Evolutionary conservation across 2,797 vertebrate species (phyloP), one percentile per base, ranked within the genome.

Genomic region (Tiaroga cobitis): DNA sequence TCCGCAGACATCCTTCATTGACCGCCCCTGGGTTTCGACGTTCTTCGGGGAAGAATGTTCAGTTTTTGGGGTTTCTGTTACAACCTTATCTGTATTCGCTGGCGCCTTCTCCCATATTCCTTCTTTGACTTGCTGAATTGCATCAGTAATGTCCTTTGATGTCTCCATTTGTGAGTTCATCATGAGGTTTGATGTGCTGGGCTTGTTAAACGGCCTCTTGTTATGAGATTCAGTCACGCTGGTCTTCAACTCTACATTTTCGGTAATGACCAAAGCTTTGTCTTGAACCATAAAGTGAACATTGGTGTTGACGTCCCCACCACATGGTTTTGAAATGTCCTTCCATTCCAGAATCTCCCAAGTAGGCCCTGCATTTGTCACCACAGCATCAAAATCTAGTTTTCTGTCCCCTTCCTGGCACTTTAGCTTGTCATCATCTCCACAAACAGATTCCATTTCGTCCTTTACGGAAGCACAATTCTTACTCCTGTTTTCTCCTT

Each of bases 381-480:
- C n/a, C 65, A 76, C 29, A 75, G 77, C 54, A 61, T 87, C 70
- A 13, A 43, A 39, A 46, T 26, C 67, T 7, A 56, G 41, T 34
- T 32, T 68, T n/a, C n/a, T 29, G 13, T 73, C 78, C 76, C 24
- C 80, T n/a, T 85, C 82, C 37, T 67, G 74, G 49, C 67, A 46
- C n/a, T 37, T 76, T 26, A 49, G 16, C 21, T 46, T 59, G 65
- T 75, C 69, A 8, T 41, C 32, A 65, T 67, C 37, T 85, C 56
- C 81, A 56, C 15, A n/a, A 21, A 73, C 81, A 61, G 65, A 10
- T 26, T 84, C 46, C 67, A 56, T 65, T 43, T 46, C 26, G 65
- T 19, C 65, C 34, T 43, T 83, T 32, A 26, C 65, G 61, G 84
- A 81, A 59, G 21, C 24, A 65, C 21, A 34, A 26, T 69, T 65